Evolutionary conservation across 2,797 vertebrate species (phyloP).

Genomic region (Adrianichthys oophorus): DNA sequence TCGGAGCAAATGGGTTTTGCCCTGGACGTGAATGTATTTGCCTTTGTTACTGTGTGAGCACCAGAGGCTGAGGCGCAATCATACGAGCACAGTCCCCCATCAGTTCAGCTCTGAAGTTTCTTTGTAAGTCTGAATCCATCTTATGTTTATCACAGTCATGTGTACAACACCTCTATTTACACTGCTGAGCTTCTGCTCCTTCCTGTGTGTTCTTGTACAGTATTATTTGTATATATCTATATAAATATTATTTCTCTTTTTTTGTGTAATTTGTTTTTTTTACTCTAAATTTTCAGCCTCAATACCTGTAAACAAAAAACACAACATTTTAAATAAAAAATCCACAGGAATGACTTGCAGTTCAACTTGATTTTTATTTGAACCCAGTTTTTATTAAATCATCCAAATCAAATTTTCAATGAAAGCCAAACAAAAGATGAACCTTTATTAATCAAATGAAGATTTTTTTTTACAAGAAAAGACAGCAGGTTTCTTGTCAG

Average conservation of each 20-base stretch:
- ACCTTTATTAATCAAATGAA: no score
- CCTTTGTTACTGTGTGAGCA: conserved; percentile 23
- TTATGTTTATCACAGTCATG: conserved; percentile 18
- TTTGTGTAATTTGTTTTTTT: conserved; percentile 22
- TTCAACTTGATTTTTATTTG: no score
- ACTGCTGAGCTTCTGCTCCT: conserved; percentile 28
- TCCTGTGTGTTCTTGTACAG: conserved; percentile 71
- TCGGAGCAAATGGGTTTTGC: conserved; percentile 54
- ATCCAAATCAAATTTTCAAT: no score
- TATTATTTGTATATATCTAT: conserved; percentile 75
- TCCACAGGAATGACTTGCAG: no score
- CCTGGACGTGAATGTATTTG: conserved; percentile 67
- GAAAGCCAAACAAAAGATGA: no score
- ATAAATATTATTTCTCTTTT: conserved; percentile 70
- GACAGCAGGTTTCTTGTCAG: no score
- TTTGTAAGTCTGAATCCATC: conserved; percentile 24
- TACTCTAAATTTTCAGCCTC: conserved; percentile 26
- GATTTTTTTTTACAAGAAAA: no score
- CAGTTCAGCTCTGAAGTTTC: conserved; percentile 53
- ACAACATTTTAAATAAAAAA: no score
- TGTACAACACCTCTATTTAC: conserved; percentile 44
- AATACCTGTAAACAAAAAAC: background rate
- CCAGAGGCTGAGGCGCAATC: conserved; percentile 17
- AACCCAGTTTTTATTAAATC: no score
- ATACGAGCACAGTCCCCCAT: conserved; percentile 58